A percentile compares a stretch with the other conserved stretches of the same genome.
These are phyloP conservation scores for Hedychridium roseum DNA, from an alignment of 2,888 invertebrate species.

Conservation along the genomic window DNA sequence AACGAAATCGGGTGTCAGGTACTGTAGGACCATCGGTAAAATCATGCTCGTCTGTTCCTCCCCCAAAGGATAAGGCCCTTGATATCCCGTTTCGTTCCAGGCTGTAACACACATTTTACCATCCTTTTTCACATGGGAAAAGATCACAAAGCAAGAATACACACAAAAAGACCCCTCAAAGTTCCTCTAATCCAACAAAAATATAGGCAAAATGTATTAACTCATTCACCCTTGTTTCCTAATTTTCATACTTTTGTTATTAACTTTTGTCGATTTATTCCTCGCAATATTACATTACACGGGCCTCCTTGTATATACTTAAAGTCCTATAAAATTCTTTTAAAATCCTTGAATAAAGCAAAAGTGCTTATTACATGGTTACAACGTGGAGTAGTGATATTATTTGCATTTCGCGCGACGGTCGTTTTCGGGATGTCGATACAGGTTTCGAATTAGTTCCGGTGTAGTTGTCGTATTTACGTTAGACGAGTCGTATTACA, in stretches of 20 bases:
- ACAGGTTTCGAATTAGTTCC: conserved; percentile 50
- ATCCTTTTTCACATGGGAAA: background rate
- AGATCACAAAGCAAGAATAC: background rate
- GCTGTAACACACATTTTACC: conserved; percentile 68
- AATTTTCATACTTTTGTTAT: no score
- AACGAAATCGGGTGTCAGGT: conserved; percentile 93
- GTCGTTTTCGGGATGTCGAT: conserved; percentile 33
- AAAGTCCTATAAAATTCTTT: no score
- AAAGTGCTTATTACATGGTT: no score
- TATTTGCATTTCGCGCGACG: conserved; percentile 3
- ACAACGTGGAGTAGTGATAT: background rate
- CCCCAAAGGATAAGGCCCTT: conserved; percentile 77
- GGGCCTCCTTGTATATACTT: no score
- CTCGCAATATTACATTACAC: no score
- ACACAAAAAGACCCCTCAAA: background rate
- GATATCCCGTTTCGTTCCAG: conserved; percentile 94
- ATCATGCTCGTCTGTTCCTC: conserved; percentile 90
- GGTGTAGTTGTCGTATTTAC: conserved; percentile 35
- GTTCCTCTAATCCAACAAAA: background rate
- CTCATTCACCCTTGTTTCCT: no score
- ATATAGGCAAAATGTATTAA: no score
- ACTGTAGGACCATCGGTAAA: conserved; percentile 95
- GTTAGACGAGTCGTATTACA: conserved; percentile 45
- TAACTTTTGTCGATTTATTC: no score
- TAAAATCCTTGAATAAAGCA: no score